A percentile compares a stretch with the other conserved stretches of the same genome.
Evolutionary conservation across 1,140 invertebrate genomes (phyloP).

Genomic region (Vollenhovia emeryi): DNA sequence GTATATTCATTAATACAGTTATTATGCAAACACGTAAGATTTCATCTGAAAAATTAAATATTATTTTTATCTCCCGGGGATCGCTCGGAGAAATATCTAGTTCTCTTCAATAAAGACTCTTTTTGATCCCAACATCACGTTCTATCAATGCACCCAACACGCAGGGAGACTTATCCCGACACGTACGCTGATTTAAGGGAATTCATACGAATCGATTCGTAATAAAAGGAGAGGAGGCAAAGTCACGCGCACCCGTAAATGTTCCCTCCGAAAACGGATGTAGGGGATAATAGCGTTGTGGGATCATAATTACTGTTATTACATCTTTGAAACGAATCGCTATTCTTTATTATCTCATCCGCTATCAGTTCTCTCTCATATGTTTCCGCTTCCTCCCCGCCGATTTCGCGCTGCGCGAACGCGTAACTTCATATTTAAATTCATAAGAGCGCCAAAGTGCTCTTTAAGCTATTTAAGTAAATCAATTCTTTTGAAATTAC

Average conservation of each 20-base stretch:
- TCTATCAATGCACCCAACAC: slow-evolving; percentile 29
- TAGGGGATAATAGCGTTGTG: slow-evolving; percentile 31
- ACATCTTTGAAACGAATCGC: slow-evolving; percentile 44
- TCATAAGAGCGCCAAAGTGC: slow-evolving; percentile 14
- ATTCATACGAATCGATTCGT: slow-evolving; percentile 41
- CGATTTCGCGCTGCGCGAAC: background rate
- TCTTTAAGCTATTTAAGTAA: slow-evolving; percentile 50
- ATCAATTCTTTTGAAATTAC: slow-evolving; percentile 24
- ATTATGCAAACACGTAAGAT: background rate
- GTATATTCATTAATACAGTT: too few relatives aligned
- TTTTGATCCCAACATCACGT: slow-evolving; percentile 29
- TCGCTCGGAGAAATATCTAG: background rate
- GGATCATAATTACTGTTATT: slow-evolving; percentile 58
- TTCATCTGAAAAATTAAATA: slow-evolving; percentile 1
- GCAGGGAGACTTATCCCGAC: slow-evolving; percentile 46
- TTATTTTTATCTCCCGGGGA: background rate
- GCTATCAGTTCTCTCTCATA: slow-evolving; percentile 37
- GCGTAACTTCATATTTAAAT: slow-evolving; percentile 40
- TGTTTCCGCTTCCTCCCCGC: background rate
- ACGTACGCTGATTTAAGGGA: slow-evolving; percentile 59
- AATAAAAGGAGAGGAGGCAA: slow-evolving; percentile 7
- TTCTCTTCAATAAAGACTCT: background rate
- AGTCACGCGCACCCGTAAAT: slow-evolving; percentile 52
- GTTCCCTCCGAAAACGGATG: slow-evolving; percentile 40
- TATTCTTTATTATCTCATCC: slow-evolving; percentile 52